These are phyloP conservation scores for Apoda limacodes DNA, from an alignment of 2,888 invertebrate species.

Conservation along the genomic window DNA sequence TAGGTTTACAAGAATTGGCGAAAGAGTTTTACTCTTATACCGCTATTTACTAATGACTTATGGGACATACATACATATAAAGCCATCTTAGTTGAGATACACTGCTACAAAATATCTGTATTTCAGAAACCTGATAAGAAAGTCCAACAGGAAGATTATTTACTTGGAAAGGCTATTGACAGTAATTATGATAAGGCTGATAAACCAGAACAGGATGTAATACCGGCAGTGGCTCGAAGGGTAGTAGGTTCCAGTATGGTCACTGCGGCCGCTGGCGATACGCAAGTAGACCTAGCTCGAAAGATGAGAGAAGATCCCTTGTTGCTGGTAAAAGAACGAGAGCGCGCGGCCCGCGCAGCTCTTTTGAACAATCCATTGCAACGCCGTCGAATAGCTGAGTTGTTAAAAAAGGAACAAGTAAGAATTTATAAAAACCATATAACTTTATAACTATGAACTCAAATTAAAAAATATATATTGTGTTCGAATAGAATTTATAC, in stretches of 20 bases:
- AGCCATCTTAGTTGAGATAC: no score
- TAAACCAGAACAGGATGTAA: constrained; percentile 79
- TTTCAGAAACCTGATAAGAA: constrained; percentile 69
- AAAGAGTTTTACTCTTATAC: no score
- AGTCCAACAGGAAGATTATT: constrained; percentile 87
- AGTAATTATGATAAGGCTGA: constrained; percentile 75
- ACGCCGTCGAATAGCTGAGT: constrained; percentile 85
- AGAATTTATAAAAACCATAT: constrained; percentile 8
- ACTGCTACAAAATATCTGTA: no score
- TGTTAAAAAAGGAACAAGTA: constrained; percentile 74
- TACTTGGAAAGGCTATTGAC: constrained; percentile 85
- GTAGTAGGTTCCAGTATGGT: constrained; percentile 57
- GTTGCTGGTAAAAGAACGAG: constrained; percentile 88
- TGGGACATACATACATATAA: no score
- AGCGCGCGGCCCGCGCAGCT: constrained; percentile 87
- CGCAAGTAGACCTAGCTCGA: constrained; percentile 86
- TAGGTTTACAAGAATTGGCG: no score
- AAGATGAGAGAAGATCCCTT: constrained; percentile 96
- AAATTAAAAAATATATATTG: no score
- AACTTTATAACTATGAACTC: constrained; percentile 2
- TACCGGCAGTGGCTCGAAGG: constrained; percentile 72
- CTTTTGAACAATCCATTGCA: constrained; percentile 93
- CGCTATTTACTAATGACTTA: no score
- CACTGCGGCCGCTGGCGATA: constrained; percentile 59
- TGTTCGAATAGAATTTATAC: no score